Percentiles rank a stretch among this genome's conserved stretches.
phyloP scores from a whole-genome alignment of 2,113 vertebrate genomes.

The Formicarius rufipectus region DNA sequence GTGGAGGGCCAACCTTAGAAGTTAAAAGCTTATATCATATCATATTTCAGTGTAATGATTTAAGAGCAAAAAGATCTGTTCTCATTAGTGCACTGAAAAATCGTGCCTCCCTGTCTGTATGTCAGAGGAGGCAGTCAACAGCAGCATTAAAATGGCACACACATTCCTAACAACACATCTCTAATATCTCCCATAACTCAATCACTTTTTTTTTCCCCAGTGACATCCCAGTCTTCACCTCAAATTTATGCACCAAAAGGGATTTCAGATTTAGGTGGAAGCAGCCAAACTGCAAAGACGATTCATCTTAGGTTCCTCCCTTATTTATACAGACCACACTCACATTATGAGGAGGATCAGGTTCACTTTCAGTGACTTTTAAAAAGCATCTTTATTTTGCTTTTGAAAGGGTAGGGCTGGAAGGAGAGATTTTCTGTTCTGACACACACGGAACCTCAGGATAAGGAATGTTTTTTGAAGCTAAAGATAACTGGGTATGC shows the following conservation, averaged over 20 bases:
- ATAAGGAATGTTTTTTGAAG: conserved; percentile 33
- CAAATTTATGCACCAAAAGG: conserved; percentile 12
- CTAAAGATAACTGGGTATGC: conserved; percentile 21
- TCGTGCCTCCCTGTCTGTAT: background rate
- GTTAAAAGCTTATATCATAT: conserved; percentile 39
- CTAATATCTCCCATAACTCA: conserved; percentile 29
- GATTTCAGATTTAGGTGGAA: background rate
- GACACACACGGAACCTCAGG: background rate
- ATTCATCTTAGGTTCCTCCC: background rate
- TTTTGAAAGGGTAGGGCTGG: background rate
- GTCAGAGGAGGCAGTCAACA: conserved; percentile 38
- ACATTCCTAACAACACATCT: background rate
- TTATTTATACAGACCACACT: background rate
- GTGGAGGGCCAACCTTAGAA: background rate
- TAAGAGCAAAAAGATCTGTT: conserved; percentile 29
- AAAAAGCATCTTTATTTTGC: conserved; percentile 33
- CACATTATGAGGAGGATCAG: conserved; percentile 1
- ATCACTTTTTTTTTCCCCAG: background rate
- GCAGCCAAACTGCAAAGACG: background rate
- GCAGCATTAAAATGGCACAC: background rate
- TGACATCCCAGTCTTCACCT: conserved; percentile 12
- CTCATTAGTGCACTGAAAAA: conserved; percentile 43
- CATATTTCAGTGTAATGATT: background rate
- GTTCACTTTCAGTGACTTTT: conserved; percentile 25
- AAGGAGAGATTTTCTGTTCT: conserved; percentile 12